Base-by-base conservation (phyloP, 1,140 invertebrate genomes). In the Xylocopa sonorina region DNA sequence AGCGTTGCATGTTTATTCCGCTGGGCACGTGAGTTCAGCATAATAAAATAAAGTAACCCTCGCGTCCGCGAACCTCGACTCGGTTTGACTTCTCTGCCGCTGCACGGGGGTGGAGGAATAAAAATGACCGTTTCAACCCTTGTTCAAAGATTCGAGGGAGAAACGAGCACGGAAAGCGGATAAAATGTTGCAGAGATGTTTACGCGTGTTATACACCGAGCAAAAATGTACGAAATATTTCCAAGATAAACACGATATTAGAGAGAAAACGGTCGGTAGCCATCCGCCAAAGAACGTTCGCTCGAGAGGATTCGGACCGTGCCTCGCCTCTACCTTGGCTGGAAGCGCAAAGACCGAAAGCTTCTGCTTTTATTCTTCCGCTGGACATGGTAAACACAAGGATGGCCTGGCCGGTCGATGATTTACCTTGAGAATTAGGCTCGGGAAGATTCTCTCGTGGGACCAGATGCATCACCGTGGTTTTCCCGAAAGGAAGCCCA, bases 381-480 rank as follows among this genome's bases (percentile, higher is more conserved):
- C 0, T 3, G 34, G 29, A 64, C 3, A 66, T 0, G 12, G n/a
- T 29, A 69, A 16, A 58, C 10, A 29, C 0, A 4, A 3, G 1
- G 32, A 10, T 0, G 10, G 14, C 46, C 2, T 0, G 10, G 14
- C 46, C 2, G 34, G 21, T 34, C 74, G 64, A 69, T 58, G 55
- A 50, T 75, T 85, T 94, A 99, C 98, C 98, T 96, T 98, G 98
- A 91, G 98, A 98, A 94, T 99, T 99, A 86, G 99, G 98, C 94
- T 99, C 98, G 88, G 99, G 99, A 92, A 99, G 95, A 93, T 99
- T 99, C 94, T 99, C 99, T 93, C 99, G 95, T 84, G 99, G 98
- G 90, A 99, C 98, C 87, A 99, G 95, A 95, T 99, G 99, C 99
- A 99, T 99, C 89, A 99, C 99, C 91, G 98, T 99, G 85, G 98